A percentile compares a stretch with the other conserved stretches of the same genome.
These are phyloP conservation scores for Hemibates koningsi DNA, from an alignment of 2,113 vertebrate genomes.

Conservation along the genomic window DNA sequence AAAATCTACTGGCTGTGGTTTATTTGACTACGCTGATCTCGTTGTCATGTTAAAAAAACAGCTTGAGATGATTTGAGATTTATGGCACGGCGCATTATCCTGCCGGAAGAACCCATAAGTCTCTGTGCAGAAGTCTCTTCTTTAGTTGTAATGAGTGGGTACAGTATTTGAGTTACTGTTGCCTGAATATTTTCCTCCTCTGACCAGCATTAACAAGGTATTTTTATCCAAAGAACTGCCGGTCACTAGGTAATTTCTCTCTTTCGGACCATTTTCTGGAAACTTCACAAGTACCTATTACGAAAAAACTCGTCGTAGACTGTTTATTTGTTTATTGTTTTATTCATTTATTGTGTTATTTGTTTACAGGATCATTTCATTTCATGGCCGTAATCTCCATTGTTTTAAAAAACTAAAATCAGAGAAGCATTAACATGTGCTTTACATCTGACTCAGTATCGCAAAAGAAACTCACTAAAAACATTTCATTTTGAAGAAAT, in stretches of 20 bases:
- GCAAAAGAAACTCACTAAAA: neutral
- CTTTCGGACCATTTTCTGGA: neutral
- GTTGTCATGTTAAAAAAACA: neutral
- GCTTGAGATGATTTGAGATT: neutral
- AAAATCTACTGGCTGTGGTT: neutral
- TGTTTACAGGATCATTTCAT: neutral
- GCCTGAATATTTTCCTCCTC: neutral
- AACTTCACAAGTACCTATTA: neutral
- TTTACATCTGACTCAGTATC: neutral
- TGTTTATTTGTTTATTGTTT: neutral
- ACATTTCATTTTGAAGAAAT: neutral
- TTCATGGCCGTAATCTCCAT: neutral
- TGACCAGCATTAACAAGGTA: neutral
- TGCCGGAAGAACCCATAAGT: neutral
- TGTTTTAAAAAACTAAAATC: neutral
- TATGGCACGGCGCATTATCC: neutral
- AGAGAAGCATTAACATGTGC: neutral
- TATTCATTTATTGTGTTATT: neutral
- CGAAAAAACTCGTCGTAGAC: fast-evolving
- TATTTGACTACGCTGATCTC: neutral
- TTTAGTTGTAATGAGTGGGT: too few species aligned
- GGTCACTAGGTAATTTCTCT: neutral
- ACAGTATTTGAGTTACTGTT: too few species aligned
- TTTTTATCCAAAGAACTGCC: neutral
- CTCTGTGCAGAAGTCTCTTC: neutral